Evolutionary conservation across 1,140 invertebrate genomes (phyloP), one percentile per base, ranked within the genome.

Genomic region (Drosophila melanogaster): DNA sequence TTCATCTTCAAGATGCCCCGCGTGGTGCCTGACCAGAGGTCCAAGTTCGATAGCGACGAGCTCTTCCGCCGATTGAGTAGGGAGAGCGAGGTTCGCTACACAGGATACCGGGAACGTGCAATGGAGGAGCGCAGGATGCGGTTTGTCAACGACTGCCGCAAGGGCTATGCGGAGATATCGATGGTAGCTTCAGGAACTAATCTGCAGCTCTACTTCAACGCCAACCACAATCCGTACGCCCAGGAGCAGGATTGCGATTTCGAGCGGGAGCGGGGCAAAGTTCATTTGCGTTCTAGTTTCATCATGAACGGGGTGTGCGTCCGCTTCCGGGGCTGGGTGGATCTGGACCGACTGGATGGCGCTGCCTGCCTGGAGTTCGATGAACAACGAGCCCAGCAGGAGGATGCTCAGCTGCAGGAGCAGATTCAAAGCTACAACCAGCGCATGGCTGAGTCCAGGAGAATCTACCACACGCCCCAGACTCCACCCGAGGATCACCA

Each of bases 221-320:
- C 87, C 53, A 95, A 95, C 61, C 95, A 95, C 44, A 95, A 95
- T 14, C 94, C 96, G 0, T 96, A 97, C 44, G 95, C 94, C 37
- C 94, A 95, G 44, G 94, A 95, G 77, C 93, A 96, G 74, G 95
- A 98, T 76, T 98, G 97, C 74, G 97, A 99, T 92, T 99, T 99
- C 84, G 97, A 99, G 70, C 98, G 98, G 92, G 98, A 99, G 92
- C 96, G 95, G 15, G 98, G 97, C 78, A 99, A 99, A 95, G 98
- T 99, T 93, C 97, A 99, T 92, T 93, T 99, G 53, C 96, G 97
- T 70, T 98, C 98, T 6, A 94, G 95, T 53, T 96, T 99, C 91
- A 99, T 99, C 80, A 97, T 99, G 96, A 99, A 99, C 92, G 98
- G 98, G 0, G 98, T 99, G 0, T 99, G 98, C 93, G 98, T 99